phyloP scores from a whole-genome alignment of 2,797 vertebrate species.

The Gymnopithys bicolor region DNA sequence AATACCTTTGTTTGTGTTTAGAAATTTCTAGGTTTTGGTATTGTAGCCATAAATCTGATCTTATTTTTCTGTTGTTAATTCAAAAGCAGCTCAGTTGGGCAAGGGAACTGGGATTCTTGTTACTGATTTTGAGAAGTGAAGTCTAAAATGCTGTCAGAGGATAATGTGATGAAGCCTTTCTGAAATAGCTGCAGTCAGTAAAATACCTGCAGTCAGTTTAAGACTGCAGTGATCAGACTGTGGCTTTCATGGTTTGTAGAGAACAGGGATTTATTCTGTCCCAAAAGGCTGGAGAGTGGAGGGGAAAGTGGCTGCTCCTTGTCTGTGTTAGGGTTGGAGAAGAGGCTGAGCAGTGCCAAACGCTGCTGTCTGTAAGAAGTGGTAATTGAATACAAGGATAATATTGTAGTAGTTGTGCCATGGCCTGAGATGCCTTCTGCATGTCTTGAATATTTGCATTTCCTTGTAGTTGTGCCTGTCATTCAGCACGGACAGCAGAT shows the following conservation, averaged over 20 bases:
- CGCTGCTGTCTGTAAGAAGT: neutral
- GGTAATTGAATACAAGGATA: neutral
- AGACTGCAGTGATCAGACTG: neutral
- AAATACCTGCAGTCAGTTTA: neutral
- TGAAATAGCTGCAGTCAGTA: neutral
- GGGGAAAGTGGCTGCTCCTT: neutral
- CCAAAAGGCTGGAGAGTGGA: neutral
- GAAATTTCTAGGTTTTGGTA: neutral
- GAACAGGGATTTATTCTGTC: neutral
- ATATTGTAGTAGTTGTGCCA: neutral
- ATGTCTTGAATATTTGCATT: neutral
- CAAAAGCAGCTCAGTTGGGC: neutral
- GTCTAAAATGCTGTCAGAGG: neutral
- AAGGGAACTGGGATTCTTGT: neutral
- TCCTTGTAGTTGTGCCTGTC: constrained; percentile 86
- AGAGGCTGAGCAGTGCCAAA: neutral
- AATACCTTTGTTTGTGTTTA: neutral
- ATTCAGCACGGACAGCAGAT: constrained; percentile 95
- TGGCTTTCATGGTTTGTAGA: neutral
- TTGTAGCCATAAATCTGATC: neutral
- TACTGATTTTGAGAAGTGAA: neutral
- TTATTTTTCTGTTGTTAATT: neutral
- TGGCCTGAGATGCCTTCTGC: neutral
- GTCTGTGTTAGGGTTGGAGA: neutral
- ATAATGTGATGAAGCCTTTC: neutral